Evolutionary conservation across 2,797 vertebrate species (phyloP).

Genomic region (Naso thynnoides): DNA sequence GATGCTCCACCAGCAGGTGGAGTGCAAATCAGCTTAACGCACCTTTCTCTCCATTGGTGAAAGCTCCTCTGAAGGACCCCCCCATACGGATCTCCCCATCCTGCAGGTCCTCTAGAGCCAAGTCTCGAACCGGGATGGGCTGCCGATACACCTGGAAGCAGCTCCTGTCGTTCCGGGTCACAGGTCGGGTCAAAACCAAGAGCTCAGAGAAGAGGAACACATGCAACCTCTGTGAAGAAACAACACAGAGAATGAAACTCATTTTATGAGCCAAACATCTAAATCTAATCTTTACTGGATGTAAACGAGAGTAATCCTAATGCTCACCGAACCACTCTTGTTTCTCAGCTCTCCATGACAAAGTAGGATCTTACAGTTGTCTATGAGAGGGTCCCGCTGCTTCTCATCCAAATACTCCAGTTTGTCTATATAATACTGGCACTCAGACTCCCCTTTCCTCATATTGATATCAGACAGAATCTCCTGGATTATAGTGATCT

Average conservation of each 20-base stretch:
- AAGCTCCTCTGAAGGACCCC: conserved; percentile 96
- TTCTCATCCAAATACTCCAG: conserved; percentile 95
- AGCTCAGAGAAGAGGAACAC: conserved; percentile 97
- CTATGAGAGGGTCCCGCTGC: conserved; percentile 92
- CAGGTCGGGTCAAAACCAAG: conserved; percentile 93
- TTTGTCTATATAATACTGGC: conserved; percentile 96
- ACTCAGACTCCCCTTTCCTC: conserved; percentile 97
- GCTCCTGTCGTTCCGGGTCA: conserved; percentile 91
- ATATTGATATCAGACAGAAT: conserved; percentile 95
- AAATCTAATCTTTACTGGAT: background rate
- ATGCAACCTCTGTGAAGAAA: conserved; percentile 89
- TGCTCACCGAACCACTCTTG: conserved; percentile 93
- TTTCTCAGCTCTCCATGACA: conserved; percentile 96
- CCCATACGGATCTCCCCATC: conserved; percentile 96
- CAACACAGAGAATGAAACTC: background rate
- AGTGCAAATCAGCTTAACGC: conserved; percentile 7
- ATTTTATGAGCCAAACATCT: background rate
- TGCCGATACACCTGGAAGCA: conserved; percentile 96
- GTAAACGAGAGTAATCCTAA: background rate
- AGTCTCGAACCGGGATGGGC: conserved; percentile 92
- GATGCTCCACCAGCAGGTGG: background rate
- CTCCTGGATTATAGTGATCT: conserved; percentile 95
- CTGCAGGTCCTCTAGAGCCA: conserved; percentile 95
- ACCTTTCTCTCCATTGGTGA: conserved; percentile 96
- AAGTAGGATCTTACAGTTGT: conserved; percentile 91